phyloP scores from a whole-genome alignment of 2,797 vertebrate species.

The Onychomys torridus region DNA sequence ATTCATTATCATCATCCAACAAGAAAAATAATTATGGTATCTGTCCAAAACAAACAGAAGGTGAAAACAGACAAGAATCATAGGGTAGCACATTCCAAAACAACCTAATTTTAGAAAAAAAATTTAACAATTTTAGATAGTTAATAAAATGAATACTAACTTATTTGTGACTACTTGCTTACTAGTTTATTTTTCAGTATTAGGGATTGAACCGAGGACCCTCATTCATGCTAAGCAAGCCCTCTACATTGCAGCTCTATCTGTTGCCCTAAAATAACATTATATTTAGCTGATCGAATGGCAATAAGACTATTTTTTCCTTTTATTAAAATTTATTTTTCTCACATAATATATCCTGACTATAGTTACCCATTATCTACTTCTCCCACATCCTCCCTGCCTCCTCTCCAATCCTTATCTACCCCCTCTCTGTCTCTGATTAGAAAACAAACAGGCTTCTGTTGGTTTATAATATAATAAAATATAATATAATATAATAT shows the following conservation, averaged over 20 bases:
- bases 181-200: not conserved
- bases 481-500: too few species aligned
- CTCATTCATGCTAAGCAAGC: not conserved
- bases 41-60: not conserved
- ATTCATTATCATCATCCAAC: not conserved
- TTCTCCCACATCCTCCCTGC: not conserved
- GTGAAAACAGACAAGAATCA: not conserved
- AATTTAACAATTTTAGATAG: not conserved
- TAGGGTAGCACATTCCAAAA: not conserved
- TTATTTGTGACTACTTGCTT: not conserved
- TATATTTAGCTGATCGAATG: not conserved
- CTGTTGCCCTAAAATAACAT: not conserved
- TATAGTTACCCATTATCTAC: not conserved
- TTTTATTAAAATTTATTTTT: not conserved
- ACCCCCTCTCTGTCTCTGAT: too few species aligned
- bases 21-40: not conserved
- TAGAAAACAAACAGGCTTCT: not conserved
- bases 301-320: not conserved
- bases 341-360: not conserved
- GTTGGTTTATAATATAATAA: too few species aligned
- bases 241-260: not conserved
- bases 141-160: not conserved
- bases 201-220: not conserved
- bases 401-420: not conserved
- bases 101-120: not conserved